Percentiles rank a stretch among this genome's conserved stretches.
phyloP scores from a whole-genome alignment of 2,888 invertebrate species.

The Spodoptera littoralis region DNA sequence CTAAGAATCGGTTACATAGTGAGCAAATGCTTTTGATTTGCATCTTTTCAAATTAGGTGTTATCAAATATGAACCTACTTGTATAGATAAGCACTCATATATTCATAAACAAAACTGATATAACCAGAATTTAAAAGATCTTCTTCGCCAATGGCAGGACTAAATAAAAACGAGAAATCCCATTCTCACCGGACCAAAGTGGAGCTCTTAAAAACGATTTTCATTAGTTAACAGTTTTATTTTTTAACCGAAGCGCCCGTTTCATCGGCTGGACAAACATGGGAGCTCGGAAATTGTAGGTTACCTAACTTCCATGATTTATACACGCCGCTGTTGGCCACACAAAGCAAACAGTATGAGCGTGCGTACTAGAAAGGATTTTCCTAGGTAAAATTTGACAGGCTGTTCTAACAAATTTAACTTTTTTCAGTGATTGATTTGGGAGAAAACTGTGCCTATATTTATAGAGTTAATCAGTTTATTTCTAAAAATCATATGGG shows the following conservation, averaged over 20 bases:
- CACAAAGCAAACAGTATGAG: conserved; percentile 43
- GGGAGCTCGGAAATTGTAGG: conserved; percentile 30
- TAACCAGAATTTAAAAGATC: no score
- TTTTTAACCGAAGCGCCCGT: conserved; percentile 26
- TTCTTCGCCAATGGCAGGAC: no score
- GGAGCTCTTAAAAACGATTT: conserved; percentile 15
- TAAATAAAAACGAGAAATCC: no score
- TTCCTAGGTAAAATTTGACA: background rate
- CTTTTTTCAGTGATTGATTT: background rate
- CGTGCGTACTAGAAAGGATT: conserved; percentile 6
- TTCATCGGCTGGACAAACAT: conserved; percentile 44
- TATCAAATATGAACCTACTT: no score
- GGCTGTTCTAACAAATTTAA: no score
- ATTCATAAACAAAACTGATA: no score
- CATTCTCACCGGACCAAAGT: background rate
- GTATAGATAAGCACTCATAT: no score
- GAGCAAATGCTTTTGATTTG: background rate
- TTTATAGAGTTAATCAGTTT: no score
- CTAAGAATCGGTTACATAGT: background rate
- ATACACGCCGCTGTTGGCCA: conserved; percentile 35
- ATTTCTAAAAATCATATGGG: no score
- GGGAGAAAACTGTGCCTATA: background rate
- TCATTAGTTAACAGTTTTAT: conserved; percentile 22
- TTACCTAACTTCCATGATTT: conserved; percentile 44
- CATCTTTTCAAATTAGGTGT: no score